Percentiles rank a stretch among this genome's conserved stretches.
Evolutionary conservation across 2,888 invertebrate species (phyloP).

Genomic region (Nomada fucata): DNA sequence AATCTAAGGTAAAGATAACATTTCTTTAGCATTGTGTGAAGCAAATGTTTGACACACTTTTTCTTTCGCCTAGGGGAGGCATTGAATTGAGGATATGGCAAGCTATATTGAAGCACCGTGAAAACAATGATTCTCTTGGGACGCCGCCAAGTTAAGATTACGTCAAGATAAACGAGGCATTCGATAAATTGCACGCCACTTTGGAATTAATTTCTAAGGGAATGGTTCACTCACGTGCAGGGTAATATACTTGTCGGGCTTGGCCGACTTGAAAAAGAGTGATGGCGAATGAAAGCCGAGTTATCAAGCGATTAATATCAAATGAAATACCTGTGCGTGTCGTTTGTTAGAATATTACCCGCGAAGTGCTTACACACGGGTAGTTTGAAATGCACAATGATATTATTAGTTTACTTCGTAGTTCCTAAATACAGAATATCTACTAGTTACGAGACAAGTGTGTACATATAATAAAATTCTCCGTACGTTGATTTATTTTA

Average conservation of each 20-base stretch:
- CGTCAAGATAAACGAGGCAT: not conserved
- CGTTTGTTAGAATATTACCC: slow-evolving; percentile 25
- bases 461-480: slow-evolving; percentile 54
- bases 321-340: slow-evolving; percentile 13
- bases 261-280: slow-evolving; percentile 14
- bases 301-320: slow-evolving; percentile 9
- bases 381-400: slow-evolving; percentile 59
- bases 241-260: slow-evolving; percentile 50
- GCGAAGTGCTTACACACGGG: slow-evolving; percentile 11
- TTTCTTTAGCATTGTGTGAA: not conserved
- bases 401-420: slow-evolving; percentile 65
- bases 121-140: slow-evolving; percentile 19
- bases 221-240: slow-evolving; percentile 45
- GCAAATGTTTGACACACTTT: slow-evolving; percentile 28
- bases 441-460: slow-evolving; percentile 37
- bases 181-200: slow-evolving; percentile 18
- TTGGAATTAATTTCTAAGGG: slow-evolving; percentile 22
- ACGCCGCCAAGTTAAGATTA: slow-evolving; percentile 6
- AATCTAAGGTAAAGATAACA: slow-evolving; percentile 89
- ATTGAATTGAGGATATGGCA: slow-evolving; percentile 94
- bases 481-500: slow-evolving; percentile 38
- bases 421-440: slow-evolving; percentile 66
- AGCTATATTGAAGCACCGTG: slow-evolving; percentile 85
- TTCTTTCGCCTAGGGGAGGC: slow-evolving; percentile 88
- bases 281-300: slow-evolving; percentile 4